Percentiles rank a stretch among this genome's conserved stretches.
These are phyloP conservation scores for Scytalopus superciliaris DNA, from an alignment of 2,113 vertebrate species.

Conservation along the genomic window DNA sequence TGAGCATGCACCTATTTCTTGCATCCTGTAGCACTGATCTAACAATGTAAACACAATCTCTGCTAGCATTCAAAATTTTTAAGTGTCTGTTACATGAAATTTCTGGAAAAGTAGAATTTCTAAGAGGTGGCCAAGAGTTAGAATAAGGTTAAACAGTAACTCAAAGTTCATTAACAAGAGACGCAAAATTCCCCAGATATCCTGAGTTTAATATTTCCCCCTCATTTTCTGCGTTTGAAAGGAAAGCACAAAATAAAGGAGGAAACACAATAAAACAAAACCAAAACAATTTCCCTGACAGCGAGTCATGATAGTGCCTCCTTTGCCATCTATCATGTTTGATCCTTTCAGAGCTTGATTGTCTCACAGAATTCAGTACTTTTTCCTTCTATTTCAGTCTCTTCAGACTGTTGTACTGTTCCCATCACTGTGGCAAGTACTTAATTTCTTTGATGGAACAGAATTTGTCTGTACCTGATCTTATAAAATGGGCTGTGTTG, in stretches of 20 bases:
- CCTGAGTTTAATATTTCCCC: rapidly evolving
- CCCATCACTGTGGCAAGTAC: neutral
- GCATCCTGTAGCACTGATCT: neutral
- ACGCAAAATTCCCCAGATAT: neutral
- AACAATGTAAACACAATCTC: neutral
- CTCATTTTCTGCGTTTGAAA: neutral
- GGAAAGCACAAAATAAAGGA: neutral
- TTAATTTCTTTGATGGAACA: neutral
- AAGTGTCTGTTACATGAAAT: neutral
- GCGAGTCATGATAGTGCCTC: neutral
- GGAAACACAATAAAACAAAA: neutral
- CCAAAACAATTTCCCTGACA: neutral
- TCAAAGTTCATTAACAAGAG: neutral
- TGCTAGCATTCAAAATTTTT: neutral
- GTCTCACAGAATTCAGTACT: neutral
- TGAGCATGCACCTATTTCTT: neutral
- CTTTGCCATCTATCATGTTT: neutral
- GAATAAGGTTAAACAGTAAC: neutral
- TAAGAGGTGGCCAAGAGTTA: neutral
- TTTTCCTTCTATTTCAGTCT: neutral
- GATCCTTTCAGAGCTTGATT: neutral
- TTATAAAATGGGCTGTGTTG: neutral
- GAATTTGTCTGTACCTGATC: neutral
- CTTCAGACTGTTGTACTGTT: neutral
- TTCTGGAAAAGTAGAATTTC: neutral